Conservation (phyloP, 35 echinoderm and acorn worm species). For the Holothuria glaberrima region DNA sequence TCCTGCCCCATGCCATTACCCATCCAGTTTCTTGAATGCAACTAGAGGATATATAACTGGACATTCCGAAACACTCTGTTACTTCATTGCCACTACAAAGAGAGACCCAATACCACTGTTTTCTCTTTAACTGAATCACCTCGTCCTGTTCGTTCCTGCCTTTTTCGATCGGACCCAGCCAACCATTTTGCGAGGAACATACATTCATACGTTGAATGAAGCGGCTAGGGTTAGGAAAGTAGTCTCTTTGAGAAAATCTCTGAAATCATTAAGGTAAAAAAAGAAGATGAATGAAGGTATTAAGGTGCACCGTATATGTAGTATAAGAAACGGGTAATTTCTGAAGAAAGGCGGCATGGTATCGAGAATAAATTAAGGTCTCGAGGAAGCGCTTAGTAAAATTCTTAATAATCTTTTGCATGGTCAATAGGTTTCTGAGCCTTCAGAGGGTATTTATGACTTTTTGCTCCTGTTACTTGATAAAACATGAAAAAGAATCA, state of each 20-base stretch:
- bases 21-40: constrained; percentile 33
- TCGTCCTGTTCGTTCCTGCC: background rate
- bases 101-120: constrained; percentile 43
- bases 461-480: too few species aligned
- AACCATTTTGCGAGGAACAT: constrained; percentile 24
- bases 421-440: too few species aligned
- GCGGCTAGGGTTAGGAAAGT: background rate
- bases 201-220: constrained; percentile 22
- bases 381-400: too few species aligned
- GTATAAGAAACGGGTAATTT: too few species aligned
- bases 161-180: constrained; percentile 27
- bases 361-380: too few species aligned
- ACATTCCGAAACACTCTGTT: background rate
- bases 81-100: background rate
- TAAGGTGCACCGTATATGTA: too few species aligned
- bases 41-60: constrained; percentile 3
- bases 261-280: constrained; percentile 8
- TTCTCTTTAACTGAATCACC: background rate
- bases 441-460: too few species aligned
- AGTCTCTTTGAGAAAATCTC: background rate
- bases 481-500: too few species aligned
- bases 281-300: background rate
- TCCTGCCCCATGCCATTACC: constrained; percentile 31
- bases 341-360: too few species aligned
- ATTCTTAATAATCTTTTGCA: too few species aligned